Conservation (phyloP, 2,888 invertebrate species). For the Hypselothyrea guttata region DNA sequence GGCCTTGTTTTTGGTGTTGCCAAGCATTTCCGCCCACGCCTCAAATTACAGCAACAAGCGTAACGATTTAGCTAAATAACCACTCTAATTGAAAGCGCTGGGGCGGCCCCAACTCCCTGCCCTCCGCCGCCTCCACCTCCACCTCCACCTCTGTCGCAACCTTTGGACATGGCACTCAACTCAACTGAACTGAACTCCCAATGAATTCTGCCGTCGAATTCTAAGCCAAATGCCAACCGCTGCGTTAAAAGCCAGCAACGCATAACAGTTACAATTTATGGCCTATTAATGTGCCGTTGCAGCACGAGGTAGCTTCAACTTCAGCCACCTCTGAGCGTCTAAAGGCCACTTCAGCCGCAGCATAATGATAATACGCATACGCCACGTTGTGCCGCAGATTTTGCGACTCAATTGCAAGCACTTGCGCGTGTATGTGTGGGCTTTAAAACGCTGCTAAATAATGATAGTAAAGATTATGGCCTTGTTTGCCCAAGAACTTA, state of each 20-base stretch:
- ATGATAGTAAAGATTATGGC: conserved; percentile 53
- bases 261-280: conserved; percentile 79
- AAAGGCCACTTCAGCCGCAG: neutral
- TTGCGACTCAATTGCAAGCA: neutral
- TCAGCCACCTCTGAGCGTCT: conserved; percentile 38
- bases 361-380: conserved; percentile 59
- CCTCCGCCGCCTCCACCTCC: neutral
- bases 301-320: conserved; percentile 47
- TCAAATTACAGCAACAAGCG: conserved; percentile 63
- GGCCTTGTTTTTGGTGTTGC: conserved; percentile 31
- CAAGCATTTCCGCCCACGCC: conserved; percentile 68
- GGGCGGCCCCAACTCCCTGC: conserved; percentile 27
- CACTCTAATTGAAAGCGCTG: conserved; percentile 72
- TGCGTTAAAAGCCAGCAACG: conserved; percentile 74
- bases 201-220: conserved; percentile 53
- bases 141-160: neutral
- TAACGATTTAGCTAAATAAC: conserved; percentile 75
- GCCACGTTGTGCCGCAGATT: conserved; percentile 21
- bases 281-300: conserved; percentile 68
- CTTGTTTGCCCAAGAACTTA: conserved; percentile 59
- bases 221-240: conserved; percentile 65
- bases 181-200: too few species aligned
- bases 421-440: conserved; percentile 9
- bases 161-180: conserved; percentile 43
- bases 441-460: conserved; percentile 49